Percentiles rank a stretch among this genome's conserved stretches.
Conservation (phyloP, 2,888 invertebrate species). For the Scrobipalpa costella region DNA sequence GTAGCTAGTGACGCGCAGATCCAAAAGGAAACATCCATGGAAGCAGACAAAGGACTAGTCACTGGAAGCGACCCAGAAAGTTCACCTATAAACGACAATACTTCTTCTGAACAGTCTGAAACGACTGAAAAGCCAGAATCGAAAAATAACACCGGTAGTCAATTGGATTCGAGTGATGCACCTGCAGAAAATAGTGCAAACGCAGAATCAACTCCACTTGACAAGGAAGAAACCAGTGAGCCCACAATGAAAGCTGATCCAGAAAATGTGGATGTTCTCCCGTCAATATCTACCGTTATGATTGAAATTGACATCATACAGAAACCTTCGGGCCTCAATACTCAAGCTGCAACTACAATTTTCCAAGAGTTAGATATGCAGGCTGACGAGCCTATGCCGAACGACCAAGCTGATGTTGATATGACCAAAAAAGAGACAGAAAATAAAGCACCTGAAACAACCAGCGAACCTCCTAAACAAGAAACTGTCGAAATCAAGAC, state of each 20-base stretch:
- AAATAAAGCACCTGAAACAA: background rate
- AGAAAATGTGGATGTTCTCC: background rate
- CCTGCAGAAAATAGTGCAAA: background rate
- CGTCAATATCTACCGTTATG: background rate
- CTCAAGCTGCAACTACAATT: background rate
- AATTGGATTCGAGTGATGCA: background rate
- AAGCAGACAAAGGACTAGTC: background rate
- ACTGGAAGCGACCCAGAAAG: background rate
- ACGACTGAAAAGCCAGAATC: background rate
- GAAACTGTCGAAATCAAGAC: background rate
- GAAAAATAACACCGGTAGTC: background rate
- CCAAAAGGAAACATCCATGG: background rate
- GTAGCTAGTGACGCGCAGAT: background rate
- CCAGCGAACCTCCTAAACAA: background rate
- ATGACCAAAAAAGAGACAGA: background rate
- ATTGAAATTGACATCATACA: conserved; percentile 13
- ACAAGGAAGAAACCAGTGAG: background rate
- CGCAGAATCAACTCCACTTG: background rate
- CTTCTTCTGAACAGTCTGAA: background rate
- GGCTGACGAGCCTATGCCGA: background rate
- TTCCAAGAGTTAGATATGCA: background rate
- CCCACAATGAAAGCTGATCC: background rate
- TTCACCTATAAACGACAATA: background rate
- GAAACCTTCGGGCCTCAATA: background rate
- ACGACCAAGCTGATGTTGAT: background rate